Conservation (phyloP, 2,797 vertebrate species). For the Sternotherus odoratus region DNA sequence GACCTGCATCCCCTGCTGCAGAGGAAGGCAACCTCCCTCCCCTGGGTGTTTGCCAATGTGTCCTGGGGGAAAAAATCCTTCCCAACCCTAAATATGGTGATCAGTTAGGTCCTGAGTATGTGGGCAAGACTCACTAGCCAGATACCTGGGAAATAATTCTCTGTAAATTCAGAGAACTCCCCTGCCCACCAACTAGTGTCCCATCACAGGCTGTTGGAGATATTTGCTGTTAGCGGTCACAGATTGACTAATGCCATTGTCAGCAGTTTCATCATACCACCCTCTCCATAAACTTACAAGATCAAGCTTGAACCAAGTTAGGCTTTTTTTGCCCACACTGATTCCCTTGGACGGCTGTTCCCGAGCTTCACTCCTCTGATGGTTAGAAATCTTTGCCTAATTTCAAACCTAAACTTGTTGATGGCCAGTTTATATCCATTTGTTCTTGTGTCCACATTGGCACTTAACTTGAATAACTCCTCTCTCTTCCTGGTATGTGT, state of each 20-base stretch:
- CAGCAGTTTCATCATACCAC: neutral
- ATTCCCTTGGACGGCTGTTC: neutral
- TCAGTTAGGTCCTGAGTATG: neutral
- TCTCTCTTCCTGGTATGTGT: neutral
- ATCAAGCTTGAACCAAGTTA: neutral
- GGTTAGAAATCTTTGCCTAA: neutral
- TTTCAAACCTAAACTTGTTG: neutral
- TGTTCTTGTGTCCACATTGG: neutral
- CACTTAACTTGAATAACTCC: neutral
- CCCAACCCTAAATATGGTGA: neutral
- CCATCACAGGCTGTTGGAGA: neutral
- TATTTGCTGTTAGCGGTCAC: neutral
- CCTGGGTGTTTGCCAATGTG: neutral
- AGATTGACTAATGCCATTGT: neutral
- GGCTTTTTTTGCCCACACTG: neutral
- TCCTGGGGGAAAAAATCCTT: neutral
- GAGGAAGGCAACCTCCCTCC: neutral
- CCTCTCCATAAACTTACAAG: neutral
- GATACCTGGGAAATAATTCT: neutral
- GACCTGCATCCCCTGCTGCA: neutral
- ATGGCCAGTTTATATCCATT: neutral
- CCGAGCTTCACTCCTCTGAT: neutral
- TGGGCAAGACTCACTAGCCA: neutral
- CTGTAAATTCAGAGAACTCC: neutral
- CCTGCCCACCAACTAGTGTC: neutral